Base-by-base conservation (phyloP, 2,113 vertebrate genomes). In the Syngnathoides biaculeatus region DNA sequence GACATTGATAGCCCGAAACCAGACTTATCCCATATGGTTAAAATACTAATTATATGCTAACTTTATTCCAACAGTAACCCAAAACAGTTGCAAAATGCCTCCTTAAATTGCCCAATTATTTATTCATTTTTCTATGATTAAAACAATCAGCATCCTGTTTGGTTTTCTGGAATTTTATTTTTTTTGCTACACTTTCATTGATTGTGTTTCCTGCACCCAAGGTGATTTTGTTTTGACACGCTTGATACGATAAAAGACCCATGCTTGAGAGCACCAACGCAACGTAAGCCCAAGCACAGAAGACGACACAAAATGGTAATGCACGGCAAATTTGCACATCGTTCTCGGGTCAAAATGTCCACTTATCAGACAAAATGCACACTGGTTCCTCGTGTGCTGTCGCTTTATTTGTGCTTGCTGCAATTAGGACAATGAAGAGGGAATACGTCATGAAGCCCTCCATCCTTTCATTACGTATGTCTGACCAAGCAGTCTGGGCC, bases 401-500 rank as follows among this genome's bases (percentile, higher is more conserved):
- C 60, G 78, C 64, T 79, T 74, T 73, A 81, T 88, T 75, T 74
- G 71, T 71, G 80, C 63, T 24, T 20, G 64, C 79, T 60, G 65
- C 77, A 85, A 87, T 91, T 87, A 89, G 74, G 67, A 68, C 74
- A 79, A 82, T 81, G 79, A 79, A 83, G 79, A 79, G 67, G 55
- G 38, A 67, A 35, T 4, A 64, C 71, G 79, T 82, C 79, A 79
- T 82, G 72, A 83, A 79, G 57, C 64, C 66, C 77, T 86, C 47
- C 42, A 79, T 89, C 67, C 73, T 79, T 76, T 74, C 71, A 76
- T 80, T 84, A 71, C 58, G 56, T 79, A 71, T 60, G 56, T 79
- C 66, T 65, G 68, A 77, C 63, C 67, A 73, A 69, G 68, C 58
- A 68, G 74, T 61, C 40, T 48, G 43, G 48, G 48, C 14, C 74